Base-by-base conservation (phyloP, 2,888 invertebrate genomes). In the Limnephilus marmoratus region DNA sequence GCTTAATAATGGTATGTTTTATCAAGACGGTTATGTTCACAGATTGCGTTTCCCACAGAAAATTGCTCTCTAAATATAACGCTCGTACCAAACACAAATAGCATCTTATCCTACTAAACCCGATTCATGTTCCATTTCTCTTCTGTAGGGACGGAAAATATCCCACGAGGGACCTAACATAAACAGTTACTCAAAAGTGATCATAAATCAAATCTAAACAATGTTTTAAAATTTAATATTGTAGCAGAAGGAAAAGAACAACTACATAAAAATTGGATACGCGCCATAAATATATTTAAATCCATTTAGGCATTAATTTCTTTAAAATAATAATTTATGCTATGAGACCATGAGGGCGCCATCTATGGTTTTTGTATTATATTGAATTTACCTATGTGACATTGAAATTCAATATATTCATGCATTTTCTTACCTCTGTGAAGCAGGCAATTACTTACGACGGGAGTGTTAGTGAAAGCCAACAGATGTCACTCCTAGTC, bases 21-120 rank as follows among this genome's bases (percentile, higher is more conserved):
- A 24, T 68, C 24, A 68, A 68, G 68, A 24, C 68, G 5, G 82
- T 34, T 83, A 83, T 83, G 82, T 83, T 83, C 82, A 83, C 82
- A 83, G 82, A 31, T 83, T 83, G 82, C 34, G 82, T 31, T 83
- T 83, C 82, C 82, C 82, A 83, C 82, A 83, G 82, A 83, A 83
- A 83, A 83, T 83, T 24, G 82, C 82, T 83, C 34, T 83, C 18
- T 18, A 34, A 37, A 37, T 34, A 83, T 34, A 83, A 83, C 18
- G 34, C 82, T 83, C 34, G 82, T 83, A 15, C 68, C 4, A 7
- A 18, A 68, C 68, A 68, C 68, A 68, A 68, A 68, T 68, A 68
- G 68, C 68, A 68, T 68, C 68, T 68, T 68, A 68, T 68, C 68
- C 68, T 68, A 68, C n/a, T 68, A 68, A 68, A 68, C 68, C 68